Percentiles rank a stretch among this genome's conserved stretches.
phyloP scores from a whole-genome alignment of 2,113 vertebrate species.

The Syngnathus scovelli region DNA sequence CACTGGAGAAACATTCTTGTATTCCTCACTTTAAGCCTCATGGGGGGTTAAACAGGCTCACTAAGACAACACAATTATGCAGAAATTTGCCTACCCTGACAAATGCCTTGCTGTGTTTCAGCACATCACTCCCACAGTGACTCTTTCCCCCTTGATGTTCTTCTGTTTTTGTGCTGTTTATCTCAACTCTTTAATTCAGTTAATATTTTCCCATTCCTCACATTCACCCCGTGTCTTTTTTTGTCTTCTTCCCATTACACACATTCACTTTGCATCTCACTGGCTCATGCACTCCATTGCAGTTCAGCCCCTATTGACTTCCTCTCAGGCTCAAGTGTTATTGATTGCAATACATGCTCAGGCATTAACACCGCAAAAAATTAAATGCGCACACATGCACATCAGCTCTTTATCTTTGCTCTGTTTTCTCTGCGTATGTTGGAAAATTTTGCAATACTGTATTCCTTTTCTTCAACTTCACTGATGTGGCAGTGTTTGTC shows the following conservation, averaged over 20 bases:
- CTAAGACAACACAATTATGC: conserved; percentile 42
- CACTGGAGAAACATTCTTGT: conserved; percentile 36
- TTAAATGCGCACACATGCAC: conserved; percentile 18
- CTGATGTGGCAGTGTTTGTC: conserved; percentile 23
- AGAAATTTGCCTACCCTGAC: conserved; percentile 42
- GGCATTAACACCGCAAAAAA: conserved; percentile 28
- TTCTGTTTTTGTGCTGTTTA: conserved; percentile 5
- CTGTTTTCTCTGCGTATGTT: conserved; percentile 20
- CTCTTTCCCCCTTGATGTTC: conserved; percentile 10
- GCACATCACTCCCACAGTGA: conserved; percentile 28
- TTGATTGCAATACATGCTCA: conserved; percentile 63
- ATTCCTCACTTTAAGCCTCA: conserved; percentile 43
- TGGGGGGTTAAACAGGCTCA: conserved; percentile 43
- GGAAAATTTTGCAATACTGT: conserved; percentile 23
- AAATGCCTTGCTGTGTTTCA: conserved; percentile 28
- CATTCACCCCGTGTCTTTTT: conserved; percentile 11
- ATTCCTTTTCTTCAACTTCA: conserved; percentile 20
- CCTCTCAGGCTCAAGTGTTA: conserved; percentile 64
- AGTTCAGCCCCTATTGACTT: conserved; percentile 61
- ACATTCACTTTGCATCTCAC: conserved; percentile 30
- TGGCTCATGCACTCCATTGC: conserved; percentile 56
- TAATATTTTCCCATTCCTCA: conserved; percentile 18
- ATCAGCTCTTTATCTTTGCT: conserved; percentile 3
- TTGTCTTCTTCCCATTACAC: conserved; percentile 42
- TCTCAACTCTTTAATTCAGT: conserved; percentile 22